Percentiles rank a stretch among this genome's conserved stretches.
Conservation (phyloP, 2,113 vertebrate species). For the Macrotis lagotis region DNA sequence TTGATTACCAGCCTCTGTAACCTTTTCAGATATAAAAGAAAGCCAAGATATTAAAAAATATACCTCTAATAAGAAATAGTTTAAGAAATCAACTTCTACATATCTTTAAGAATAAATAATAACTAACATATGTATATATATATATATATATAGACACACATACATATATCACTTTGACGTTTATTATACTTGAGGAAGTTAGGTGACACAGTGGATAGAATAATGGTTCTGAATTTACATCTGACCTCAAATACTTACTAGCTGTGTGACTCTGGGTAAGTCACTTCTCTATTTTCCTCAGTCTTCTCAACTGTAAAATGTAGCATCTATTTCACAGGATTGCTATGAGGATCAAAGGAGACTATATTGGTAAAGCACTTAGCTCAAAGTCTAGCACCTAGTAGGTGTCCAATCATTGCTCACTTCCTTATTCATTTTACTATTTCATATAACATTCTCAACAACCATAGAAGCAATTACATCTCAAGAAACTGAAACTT, state of each 20-base stretch:
- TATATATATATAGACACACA: no score
- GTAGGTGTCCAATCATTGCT: not conserved
- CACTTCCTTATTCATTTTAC: not conserved
- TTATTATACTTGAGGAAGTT: not conserved
- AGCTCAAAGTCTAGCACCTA: not conserved
- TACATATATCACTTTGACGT: not conserved
- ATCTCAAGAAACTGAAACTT: not conserved
- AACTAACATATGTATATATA: not conserved
- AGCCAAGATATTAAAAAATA: accelerated
- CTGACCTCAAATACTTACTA: not conserved
- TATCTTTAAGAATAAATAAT: not conserved
- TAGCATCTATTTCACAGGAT: not conserved
- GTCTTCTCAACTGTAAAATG: not conserved
- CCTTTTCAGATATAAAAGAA: not conserved
- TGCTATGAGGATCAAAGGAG: not conserved
- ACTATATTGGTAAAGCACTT: not conserved
- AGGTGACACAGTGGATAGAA: not conserved
- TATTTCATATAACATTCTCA: not conserved
- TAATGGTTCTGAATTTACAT: not conserved
- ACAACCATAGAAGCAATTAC: not conserved
- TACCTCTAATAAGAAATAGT: not conserved
- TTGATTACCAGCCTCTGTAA: accelerated
- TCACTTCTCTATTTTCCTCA: not conserved
- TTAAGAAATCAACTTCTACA: not conserved
- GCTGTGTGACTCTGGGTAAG: not conserved